Evolutionary conservation across 1,140 invertebrate genomes (phyloP).

Genomic region (Laodelphax striatellus): DNA sequence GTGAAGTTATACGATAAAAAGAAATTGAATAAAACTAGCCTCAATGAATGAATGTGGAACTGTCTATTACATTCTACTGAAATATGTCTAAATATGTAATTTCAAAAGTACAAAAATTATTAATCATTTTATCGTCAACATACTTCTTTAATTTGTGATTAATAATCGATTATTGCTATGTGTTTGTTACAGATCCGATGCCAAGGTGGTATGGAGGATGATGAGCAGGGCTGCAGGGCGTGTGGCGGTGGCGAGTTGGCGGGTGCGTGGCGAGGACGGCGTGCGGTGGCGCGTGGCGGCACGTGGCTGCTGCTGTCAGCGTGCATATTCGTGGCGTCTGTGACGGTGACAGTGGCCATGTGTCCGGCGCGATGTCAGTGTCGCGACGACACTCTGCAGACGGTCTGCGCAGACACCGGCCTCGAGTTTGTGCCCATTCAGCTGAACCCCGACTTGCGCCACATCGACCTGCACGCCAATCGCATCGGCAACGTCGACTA

Average conservation of each 20-base stretch:
- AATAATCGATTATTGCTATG: too few relatives aligned
- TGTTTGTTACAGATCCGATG: conserved; percentile 1
- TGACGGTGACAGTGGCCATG: conserved; percentile 40
- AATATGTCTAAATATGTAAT: too few relatives aligned
- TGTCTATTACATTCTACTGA: too few relatives aligned
- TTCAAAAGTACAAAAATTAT: too few relatives aligned
- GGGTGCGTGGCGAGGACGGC: not conserved
- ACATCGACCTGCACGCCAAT: conserved; percentile 64
- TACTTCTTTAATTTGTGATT: too few relatives aligned
- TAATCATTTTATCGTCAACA: too few relatives aligned
- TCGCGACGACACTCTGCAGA: conserved; percentile 60
- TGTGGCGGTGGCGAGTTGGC: not conserved
- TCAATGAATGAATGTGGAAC: too few relatives aligned
- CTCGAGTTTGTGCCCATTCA: conserved; percentile 78
- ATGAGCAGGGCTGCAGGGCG: not conserved
- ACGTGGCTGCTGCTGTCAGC: conserved; percentile 26
- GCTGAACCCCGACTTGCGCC: conserved; percentile 67
- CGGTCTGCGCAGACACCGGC: conserved; percentile 58
- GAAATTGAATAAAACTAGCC: too few relatives aligned
- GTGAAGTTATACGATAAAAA: too few relatives aligned
- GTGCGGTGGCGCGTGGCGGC: not conserved
- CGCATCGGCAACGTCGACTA: conserved; percentile 56
- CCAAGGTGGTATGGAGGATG: not conserved
- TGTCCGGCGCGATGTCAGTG: conserved; percentile 71
- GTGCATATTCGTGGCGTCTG: conserved; percentile 22